These are phyloP conservation scores for Caenorhabditis plicata DNA, from an alignment of 2,888 invertebrate genomes.

Conservation along the genomic window DNA sequence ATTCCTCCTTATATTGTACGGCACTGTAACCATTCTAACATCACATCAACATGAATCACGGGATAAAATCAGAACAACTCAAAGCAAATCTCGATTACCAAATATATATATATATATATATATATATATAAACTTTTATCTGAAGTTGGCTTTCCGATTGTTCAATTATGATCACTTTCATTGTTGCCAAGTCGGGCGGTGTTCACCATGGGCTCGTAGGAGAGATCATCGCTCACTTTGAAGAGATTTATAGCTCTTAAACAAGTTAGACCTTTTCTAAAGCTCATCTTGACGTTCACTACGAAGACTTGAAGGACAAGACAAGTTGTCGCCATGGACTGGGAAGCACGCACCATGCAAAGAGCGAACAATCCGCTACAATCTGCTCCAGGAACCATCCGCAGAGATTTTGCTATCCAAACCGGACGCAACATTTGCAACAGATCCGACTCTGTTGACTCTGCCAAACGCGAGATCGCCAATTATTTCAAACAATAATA, in stretches of 20 bases:
- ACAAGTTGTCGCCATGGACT: slow-evolving; percentile 76
- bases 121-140: no score
- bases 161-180: slow-evolving; percentile 73
- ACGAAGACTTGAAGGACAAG: slow-evolving; percentile 83
- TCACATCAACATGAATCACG: no score
- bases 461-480: slow-evolving; percentile 90
- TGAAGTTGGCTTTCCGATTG: slow-evolving; percentile 18
- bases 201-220: slow-evolving; percentile 85
- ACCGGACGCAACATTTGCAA: slow-evolving; percentile 84
- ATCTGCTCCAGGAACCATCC: slow-evolving; percentile 91
- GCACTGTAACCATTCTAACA: no score
- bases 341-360: slow-evolving; percentile 87
- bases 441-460: slow-evolving; percentile 93
- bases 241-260: slow-evolving; percentile 89
- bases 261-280: slow-evolving; percentile 73
- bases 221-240: slow-evolving; percentile 91
- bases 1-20: no score
- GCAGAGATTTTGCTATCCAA: slow-evolving; percentile 85
- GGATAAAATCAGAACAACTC: no score
- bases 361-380: slow-evolving; percentile 96
- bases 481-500: slow-evolving; percentile 92
- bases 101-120: no score
- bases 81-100: no score
- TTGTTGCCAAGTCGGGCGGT: slow-evolving; percentile 97
- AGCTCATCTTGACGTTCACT: slow-evolving; percentile 75